Evolutionary conservation across 1,140 invertebrate genomes (phyloP).

Genomic region (Drosophila jambulina): DNA sequence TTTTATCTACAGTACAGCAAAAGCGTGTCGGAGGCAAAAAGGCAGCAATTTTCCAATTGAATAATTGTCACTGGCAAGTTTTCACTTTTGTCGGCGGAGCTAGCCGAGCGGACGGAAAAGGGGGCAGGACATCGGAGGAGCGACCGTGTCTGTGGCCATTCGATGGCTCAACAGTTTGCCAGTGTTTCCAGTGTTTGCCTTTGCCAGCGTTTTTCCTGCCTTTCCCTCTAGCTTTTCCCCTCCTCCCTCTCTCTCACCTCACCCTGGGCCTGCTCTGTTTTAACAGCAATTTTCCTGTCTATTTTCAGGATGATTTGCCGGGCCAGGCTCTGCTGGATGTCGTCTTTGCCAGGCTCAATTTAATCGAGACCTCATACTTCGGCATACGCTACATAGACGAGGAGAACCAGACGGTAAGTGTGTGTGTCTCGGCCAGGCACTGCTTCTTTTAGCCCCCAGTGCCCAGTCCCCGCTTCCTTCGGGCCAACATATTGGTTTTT

Average conservation of each 20-base stretch:
- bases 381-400: slow-evolving; percentile 95
- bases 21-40: slow-evolving; percentile 38
- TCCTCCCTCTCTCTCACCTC: background rate
- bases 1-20: slow-evolving; percentile 28
- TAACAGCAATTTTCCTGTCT: slow-evolving; percentile 85
- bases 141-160: slow-evolving; percentile 59
- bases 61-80: slow-evolving; percentile 82
- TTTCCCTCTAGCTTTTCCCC: background rate
- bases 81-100: slow-evolving; percentile 72
- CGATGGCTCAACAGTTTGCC: slow-evolving; percentile 81
- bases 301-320: slow-evolving; percentile 91
- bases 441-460: background rate
- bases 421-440: slow-evolving; percentile 19
- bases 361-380: slow-evolving; percentile 97
- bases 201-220: slow-evolving; percentile 42
- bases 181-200: slow-evolving; percentile 67
- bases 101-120: slow-evolving; percentile 52
- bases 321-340: slow-evolving; percentile 95
- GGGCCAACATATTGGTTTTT: slow-evolving; percentile 77
- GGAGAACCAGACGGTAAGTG: slow-evolving; percentile 93
- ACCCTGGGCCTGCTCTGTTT: slow-evolving; percentile 39
- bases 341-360: slow-evolving; percentile 95
- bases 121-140: slow-evolving; percentile 4
- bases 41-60: slow-evolving; percentile 81
- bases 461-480: slow-evolving; percentile 19